These are phyloP conservation scores for Orthonyx spaldingii DNA, from an alignment of 2,113 vertebrate species.

Conservation along the genomic window DNA sequence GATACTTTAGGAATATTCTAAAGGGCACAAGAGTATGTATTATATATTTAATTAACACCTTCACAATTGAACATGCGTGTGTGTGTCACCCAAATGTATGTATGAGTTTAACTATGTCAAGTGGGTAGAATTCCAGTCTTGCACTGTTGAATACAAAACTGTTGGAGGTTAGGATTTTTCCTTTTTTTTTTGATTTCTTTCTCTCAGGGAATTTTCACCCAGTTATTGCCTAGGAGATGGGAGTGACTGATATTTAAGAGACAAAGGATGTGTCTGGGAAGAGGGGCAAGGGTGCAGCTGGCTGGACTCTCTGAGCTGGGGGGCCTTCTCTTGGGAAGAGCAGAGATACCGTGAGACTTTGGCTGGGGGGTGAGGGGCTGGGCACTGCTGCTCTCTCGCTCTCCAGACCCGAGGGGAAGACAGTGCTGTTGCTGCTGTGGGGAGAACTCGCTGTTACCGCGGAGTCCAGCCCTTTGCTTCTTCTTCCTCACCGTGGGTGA, in stretches of 20 bases:
- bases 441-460: not conserved
- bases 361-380: not conserved
- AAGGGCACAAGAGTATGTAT: not conserved
- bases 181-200: too few species aligned
- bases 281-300: not conserved
- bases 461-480: not conserved
- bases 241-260: not conserved
- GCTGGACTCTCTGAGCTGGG: not conserved
- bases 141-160: not conserved
- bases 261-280: not conserved
- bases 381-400: not conserved
- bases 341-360: not conserved
- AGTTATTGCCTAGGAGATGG: not conserved
- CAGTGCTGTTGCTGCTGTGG: not conserved
- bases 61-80: not conserved
- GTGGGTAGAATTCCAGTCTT: not conserved
- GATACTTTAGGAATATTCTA: not conserved
- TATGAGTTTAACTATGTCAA: fast-evolving
- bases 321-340: not conserved
- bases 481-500: not conserved
- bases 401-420: not conserved
- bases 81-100: fast-evolving
- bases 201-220: not conserved
- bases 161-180: not conserved
- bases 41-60: not conserved